Percentiles rank a stretch among this genome's conserved stretches.
These are phyloP conservation scores for Lophura nycthemera DNA, from an alignment of 2,113 vertebrate genomes.

Conservation along the genomic window DNA sequence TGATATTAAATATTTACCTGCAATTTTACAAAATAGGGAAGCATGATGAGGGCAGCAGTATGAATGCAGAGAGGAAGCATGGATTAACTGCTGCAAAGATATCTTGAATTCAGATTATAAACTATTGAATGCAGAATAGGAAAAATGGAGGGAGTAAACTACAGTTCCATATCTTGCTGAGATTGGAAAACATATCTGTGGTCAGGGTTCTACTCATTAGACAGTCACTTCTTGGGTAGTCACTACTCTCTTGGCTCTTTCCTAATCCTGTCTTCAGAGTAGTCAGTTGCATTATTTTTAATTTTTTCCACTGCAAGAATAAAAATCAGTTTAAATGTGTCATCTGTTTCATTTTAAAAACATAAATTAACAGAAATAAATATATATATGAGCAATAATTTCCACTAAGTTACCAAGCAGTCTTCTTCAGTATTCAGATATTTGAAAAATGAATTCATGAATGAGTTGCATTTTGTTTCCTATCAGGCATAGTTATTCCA, in stretches of 20 bases:
- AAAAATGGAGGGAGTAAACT: background rate
- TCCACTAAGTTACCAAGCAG: background rate
- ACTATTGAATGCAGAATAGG: background rate
- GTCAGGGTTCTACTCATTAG: background rate
- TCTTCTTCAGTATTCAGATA: background rate
- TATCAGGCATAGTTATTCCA: background rate
- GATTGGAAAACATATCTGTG: background rate
- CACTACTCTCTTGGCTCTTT: background rate
- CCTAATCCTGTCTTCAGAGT: background rate
- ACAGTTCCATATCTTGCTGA: background rate
- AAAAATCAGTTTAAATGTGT: background rate
- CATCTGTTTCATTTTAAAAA: background rate
- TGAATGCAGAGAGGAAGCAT: background rate
- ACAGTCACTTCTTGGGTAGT: background rate
- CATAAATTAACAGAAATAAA: background rate
- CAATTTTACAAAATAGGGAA: background rate
- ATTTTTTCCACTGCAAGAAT: background rate
- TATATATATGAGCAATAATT: background rate
- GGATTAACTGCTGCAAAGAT: background rate
- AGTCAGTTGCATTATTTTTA: background rate
- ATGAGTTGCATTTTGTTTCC: background rate
- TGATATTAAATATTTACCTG: background rate
- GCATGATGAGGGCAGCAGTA: background rate
- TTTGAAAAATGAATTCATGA: background rate
- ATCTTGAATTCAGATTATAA: background rate